phyloP scores from a whole-genome alignment of 2,888 invertebrate species.

The Scaptomyza caliginosa region DNA sequence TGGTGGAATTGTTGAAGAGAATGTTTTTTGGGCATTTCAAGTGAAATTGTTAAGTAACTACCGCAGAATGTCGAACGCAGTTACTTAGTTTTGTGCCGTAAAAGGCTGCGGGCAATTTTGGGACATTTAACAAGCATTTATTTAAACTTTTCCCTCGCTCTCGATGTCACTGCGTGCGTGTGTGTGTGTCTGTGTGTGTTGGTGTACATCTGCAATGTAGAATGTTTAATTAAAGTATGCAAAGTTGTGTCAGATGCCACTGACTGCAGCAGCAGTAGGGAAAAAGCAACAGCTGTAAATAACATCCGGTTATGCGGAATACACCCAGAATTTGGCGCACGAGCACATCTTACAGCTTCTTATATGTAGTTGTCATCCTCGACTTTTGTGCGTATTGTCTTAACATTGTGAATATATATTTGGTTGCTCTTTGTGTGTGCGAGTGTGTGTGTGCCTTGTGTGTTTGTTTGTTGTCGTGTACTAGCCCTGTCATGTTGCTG shows the following conservation, averaged over 20 bases:
- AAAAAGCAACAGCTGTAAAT: conserved; percentile 57
- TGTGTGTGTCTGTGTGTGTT: neutral
- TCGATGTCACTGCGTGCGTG: neutral
- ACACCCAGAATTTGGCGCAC: neutral
- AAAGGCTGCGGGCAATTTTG: conserved; percentile 61
- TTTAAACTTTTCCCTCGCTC: conserved; percentile 49
- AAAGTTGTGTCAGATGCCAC: conserved; percentile 65
- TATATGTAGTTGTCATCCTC: conserved; percentile 38
- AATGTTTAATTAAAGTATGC: conserved; percentile 73
- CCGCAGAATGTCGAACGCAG: conserved; percentile 50
- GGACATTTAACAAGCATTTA: conserved; percentile 69
- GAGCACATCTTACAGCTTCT: conserved; percentile 36
- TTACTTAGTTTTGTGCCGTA: conserved; percentile 44
- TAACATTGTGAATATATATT: conserved; percentile 23
- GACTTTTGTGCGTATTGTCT: conserved; percentile 27
- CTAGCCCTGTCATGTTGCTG: conserved; percentile 55
- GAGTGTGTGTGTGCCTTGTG: neutral
- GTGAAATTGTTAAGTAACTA: conserved; percentile 60
- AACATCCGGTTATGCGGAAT: conserved; percentile 57
- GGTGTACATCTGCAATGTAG: conserved; percentile 49
- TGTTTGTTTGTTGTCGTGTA: conserved; percentile 31
- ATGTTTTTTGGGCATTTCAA: conserved; percentile 51
- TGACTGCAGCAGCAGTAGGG: conserved; percentile 41
- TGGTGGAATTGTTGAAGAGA: conserved; percentile 19
- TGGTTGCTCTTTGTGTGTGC: neutral